Evolutionary conservation across 2,797 vertebrate genomes (phyloP), one percentile per base, ranked within the genome.

Genomic region (Eulemur albifrons): DNA sequence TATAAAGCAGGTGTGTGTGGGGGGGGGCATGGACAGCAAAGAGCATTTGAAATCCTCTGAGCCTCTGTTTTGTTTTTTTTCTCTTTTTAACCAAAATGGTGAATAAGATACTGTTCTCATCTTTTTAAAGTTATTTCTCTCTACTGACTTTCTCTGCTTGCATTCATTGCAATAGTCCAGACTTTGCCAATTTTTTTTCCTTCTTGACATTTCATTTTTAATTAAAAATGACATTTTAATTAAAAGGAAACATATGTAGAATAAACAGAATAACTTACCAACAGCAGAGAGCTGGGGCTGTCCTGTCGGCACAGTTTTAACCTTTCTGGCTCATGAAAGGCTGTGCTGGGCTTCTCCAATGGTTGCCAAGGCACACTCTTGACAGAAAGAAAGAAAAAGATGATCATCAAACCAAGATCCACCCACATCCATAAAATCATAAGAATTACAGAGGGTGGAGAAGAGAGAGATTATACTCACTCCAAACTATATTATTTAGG

Each of bases 171-270:
- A 61, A 63, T 23, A 40, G 82, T 27, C 70, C 79, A 89, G 87
- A 73, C 75, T 89, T 91, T 95, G 97, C 97, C 95, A 95, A 87
- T 70, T 84, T 88, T 94, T 72, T 96, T 97, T 96, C 76, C 93
- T 96, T 96, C 96, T 87, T 98, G 95, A 92, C 96, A 98, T 98
- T 98, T 96, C 95, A 97, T 98, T 96, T 97, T 98, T 97, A 98
- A 98, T 98, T 98, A 98, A 98, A 98, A 98, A 96, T 96, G 97
- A 93, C 94, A 97, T 98, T 98, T 98, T 52, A 54, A 96, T 98
- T 97, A 98, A 98, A 93, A 96, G 97, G 94, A 96, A 96, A 98
- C 96, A 63, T 97, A 97, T 90, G 96, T 94, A 97, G 97, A 98
- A 97, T 94, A 98, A 98, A 97, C 93, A 89, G 84, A 95, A 89